Evolutionary conservation across 2,113 vertebrate species (phyloP), one percentile per base, ranked within the genome.

Genomic region (Nothoprocta perdicaria): DNA sequence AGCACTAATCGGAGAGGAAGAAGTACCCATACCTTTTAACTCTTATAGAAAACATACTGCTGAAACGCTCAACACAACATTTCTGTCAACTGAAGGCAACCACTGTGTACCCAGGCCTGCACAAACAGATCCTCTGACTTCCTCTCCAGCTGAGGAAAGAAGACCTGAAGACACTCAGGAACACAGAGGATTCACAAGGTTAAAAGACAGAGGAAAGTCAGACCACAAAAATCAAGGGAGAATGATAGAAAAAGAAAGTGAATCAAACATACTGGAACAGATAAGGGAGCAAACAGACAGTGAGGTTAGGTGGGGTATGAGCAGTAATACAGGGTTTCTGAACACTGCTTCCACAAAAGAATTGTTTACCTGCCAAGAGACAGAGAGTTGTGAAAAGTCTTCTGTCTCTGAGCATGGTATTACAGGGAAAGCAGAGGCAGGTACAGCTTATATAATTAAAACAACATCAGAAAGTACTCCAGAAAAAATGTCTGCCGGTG

Each of bases 401-500:
- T 95, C 95, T 96, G 92, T 94, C 95, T 95, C 92, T 23, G 80
- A 97, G 90, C 94, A 88, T 80, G 81, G 66, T 93, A 84, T 93
- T 93, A 89, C 95, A 85, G 90, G 94, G 73, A 84, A 97, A 97
- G 93, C 93, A 94, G 94, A 96, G 91, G 94, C 96, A 96, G 93
- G 91, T 95, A 97, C 93, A 94, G 94, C 97, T 97, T 97, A 93
- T 97, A 96, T 96, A 97, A 98, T 98, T 98, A 98, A 98, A 97
- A 97, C 93, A 97, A 97, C 95, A 97, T 97, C 97, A 97, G 97
- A 98, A 97, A 97, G 92, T 96, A 88, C 95, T 97, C 95, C 92
- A 97, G 97, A 97, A 97, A 97, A 97, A 97, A 95, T 96, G 96
- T 97, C 97, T 97, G 96, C 96, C 95, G 75, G 95, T 97, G 96